Conservation (phyloP, 2,113 vertebrate genomes). For the Thunnus maccoyii region DNA sequence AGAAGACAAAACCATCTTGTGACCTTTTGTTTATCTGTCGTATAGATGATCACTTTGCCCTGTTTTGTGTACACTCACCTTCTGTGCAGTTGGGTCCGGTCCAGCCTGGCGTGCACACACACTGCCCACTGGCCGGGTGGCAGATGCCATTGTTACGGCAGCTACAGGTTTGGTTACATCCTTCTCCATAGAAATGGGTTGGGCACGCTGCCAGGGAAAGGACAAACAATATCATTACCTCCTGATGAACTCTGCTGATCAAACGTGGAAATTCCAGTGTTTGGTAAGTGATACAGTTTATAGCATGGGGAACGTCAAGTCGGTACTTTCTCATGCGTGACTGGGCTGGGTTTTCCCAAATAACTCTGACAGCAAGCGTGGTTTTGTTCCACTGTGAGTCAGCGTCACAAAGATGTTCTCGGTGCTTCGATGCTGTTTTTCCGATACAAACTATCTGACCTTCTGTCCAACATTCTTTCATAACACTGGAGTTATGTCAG, state of each 20-base stretch:
- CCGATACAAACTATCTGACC: neutral
- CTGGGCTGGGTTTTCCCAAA: conserved; percentile 57
- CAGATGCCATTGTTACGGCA: conserved; percentile 90
- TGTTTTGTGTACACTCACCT: conserved; percentile 79
- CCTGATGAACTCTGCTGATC: conserved; percentile 71
- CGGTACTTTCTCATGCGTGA: conserved; percentile 63
- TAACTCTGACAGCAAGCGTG: conserved; percentile 27
- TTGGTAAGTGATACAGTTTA: conserved; percentile 54
- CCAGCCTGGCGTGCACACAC: conserved; percentile 90
- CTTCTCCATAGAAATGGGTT: conserved; percentile 84
- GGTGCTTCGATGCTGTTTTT: neutral
- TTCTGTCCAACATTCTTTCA: neutral
- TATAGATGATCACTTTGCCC: neutral
- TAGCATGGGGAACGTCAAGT: conserved; percentile 45
- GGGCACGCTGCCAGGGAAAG: conserved; percentile 86
- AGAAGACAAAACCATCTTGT: conserved; percentile 4
- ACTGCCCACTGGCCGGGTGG: conserved; percentile 86
- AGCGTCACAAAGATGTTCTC: conserved; percentile 28
- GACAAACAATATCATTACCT: conserved; percentile 70
- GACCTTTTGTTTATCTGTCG: conserved; percentile 35
- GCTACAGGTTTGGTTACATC: conserved; percentile 89
- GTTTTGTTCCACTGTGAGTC: conserved; percentile 52
- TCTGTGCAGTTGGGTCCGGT: conserved; percentile 88
- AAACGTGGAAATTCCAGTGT: conserved; percentile 67
- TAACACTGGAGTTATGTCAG: neutral